phyloP scores from a whole-genome alignment of 2,797 vertebrate species.

The Erethizon dorsatum region DNA sequence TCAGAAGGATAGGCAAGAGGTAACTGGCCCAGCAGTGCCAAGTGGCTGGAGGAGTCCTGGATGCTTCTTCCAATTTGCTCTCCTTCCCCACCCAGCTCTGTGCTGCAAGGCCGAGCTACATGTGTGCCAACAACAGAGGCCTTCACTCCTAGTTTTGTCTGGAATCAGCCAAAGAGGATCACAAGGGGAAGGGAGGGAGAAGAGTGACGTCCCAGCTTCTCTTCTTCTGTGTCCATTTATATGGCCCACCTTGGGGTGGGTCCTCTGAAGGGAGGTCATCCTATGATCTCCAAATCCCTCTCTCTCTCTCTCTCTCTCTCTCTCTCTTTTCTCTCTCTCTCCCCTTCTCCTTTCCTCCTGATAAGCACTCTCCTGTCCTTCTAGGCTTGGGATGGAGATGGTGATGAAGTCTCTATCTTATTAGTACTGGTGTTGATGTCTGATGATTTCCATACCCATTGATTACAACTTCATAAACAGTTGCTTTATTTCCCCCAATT shows the following conservation, averaged over 20 bases:
- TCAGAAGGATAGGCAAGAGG: not conserved
- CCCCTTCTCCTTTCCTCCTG: accelerated
- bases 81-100: not conserved
- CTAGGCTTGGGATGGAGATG: not conserved
- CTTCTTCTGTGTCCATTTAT: not conserved
- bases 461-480: not conserved
- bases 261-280: not conserved
- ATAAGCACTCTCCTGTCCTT: not conserved
- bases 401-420: not conserved
- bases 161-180: too few relatives aligned
- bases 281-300: not conserved
- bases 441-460: not conserved
- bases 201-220: not conserved
- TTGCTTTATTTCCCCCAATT: not conserved
- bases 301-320: not conserved
- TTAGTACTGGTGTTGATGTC: not conserved
- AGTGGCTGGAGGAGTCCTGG: not conserved
- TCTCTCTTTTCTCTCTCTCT: accelerated
- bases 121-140: not conserved
- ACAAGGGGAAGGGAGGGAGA: not conserved
- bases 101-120: accelerated
- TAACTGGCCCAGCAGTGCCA: too few relatives aligned
- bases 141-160: not conserved
- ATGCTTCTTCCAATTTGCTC: not conserved
- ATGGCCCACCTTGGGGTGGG: accelerated